Percentiles rank a stretch among this genome's conserved stretches.
These are phyloP conservation scores for Palythoa grandiflora DNA, from an alignment of 92 coral and sea anemone species.

Conservation along the genomic window DNA sequence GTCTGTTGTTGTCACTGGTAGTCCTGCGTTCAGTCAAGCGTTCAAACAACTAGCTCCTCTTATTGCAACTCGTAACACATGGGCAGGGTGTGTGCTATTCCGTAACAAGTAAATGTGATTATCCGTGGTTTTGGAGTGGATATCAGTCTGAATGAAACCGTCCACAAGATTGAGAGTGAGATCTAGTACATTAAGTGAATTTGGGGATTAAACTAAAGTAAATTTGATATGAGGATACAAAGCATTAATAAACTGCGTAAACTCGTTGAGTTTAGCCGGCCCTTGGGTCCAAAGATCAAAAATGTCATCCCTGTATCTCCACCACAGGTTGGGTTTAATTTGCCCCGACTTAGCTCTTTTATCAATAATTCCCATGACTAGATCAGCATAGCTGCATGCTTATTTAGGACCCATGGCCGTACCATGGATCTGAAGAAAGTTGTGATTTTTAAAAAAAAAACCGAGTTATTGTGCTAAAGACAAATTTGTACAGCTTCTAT, in stretches of 20 bases:
- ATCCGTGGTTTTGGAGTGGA: slow-evolving; percentile 8
- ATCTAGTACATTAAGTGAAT: slow-evolving; percentile 41
- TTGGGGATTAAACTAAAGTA: slow-evolving; percentile 25
- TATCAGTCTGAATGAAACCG: too few species aligned
- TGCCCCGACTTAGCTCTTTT: slow-evolving; percentile 12
- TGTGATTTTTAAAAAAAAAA: slow-evolving; percentile 11
- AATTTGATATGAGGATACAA: too few species aligned
- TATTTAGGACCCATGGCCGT: slow-evolving; percentile 9
- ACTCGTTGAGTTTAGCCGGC: slow-evolving; percentile 22
- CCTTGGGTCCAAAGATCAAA: too few species aligned
- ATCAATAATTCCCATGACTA: slow-evolving; percentile 25
- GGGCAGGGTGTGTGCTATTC: too few species aligned
- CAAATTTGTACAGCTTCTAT: slow-evolving; percentile 50
- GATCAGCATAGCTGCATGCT: slow-evolving; percentile 20
- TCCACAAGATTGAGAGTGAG: slow-evolving; percentile 39
- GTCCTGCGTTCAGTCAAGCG: too few species aligned
- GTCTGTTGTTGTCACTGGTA: too few species aligned
- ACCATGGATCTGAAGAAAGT: slow-evolving; percentile 35
- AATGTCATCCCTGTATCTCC: slow-evolving; percentile 55
- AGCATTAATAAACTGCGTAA: slow-evolving; percentile 27
- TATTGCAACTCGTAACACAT: too few species aligned
- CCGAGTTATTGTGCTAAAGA: slow-evolving; percentile 27
- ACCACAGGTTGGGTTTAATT: slow-evolving; percentile 54
- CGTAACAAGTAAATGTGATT: too few species aligned
- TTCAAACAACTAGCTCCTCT: too few species aligned